Percentiles rank a stretch among this genome's conserved stretches.
Evolutionary conservation across 2,797 vertebrate genomes (phyloP).

Genomic region (Characodon lateralis): DNA sequence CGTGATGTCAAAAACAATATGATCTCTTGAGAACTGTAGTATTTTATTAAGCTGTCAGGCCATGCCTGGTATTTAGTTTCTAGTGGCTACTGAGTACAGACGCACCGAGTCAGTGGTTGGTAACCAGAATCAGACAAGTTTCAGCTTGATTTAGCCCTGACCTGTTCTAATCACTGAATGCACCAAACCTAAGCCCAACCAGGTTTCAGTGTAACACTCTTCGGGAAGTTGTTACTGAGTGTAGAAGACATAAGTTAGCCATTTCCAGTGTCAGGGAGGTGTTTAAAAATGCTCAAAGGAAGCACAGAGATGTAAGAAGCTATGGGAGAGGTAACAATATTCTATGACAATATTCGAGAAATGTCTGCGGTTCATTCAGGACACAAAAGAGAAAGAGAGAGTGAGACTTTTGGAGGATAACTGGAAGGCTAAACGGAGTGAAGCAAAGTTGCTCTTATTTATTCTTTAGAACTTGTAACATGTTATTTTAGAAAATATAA

Average conservation of each 20-base stretch:
- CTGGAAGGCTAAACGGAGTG: background rate
- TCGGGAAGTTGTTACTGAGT: background rate
- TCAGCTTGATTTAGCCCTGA: background rate
- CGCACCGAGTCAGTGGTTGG: background rate
- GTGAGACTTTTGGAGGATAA: background rate
- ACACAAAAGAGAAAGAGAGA: background rate
- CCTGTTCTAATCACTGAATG: background rate
- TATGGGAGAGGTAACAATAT: background rate
- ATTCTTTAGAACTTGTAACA: background rate
- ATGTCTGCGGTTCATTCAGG: background rate
- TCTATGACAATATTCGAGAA: background rate
- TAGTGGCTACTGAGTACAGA: slow-evolving; percentile 1
- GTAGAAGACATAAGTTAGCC: background rate
- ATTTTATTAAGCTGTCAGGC: background rate
- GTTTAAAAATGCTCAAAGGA: background rate
- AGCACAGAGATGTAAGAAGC: background rate
- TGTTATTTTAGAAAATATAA: background rate
- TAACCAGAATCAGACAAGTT: background rate
- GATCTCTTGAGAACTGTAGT: slow-evolving; percentile 16
- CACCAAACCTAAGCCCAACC: background rate
- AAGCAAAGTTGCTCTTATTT: background rate
- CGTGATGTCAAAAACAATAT: slow-evolving; percentile 4
- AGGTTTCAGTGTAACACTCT: background rate
- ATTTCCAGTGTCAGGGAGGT: background rate
- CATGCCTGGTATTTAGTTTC: background rate